phyloP scores from a whole-genome alignment of 2,797 vertebrate genomes.

The Lindbergichthys nudifrons region DNA sequence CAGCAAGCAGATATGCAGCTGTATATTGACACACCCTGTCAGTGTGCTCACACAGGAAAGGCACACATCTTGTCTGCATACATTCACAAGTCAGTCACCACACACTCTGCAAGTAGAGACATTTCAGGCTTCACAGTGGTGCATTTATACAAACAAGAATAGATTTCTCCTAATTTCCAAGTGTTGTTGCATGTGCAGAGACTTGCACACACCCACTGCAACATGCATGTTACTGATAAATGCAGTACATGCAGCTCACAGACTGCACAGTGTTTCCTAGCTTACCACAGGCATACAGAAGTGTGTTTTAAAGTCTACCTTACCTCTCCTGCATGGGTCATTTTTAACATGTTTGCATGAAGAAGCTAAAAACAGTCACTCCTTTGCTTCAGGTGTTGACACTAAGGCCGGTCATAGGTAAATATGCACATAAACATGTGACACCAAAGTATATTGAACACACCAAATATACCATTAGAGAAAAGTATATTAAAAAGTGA shows the following conservation, averaged over 20 bases:
- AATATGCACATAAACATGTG: conserved; percentile 16
- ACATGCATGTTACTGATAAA: conserved; percentile 33
- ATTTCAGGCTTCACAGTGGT: background rate
- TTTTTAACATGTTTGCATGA: background rate
- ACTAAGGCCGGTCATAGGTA: background rate
- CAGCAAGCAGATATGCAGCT: conserved; percentile 13
- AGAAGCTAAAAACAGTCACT: background rate
- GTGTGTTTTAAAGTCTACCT: conserved; percentile 1
- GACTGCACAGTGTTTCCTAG: background rate
- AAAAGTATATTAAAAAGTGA: background rate
- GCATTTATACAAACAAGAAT: background rate
- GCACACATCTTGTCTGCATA: conserved; percentile 1
- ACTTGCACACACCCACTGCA: background rate
- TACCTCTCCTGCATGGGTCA: background rate
- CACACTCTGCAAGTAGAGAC: conserved; percentile 6
- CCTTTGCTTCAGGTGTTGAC: conserved; percentile 33
- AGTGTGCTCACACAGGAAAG: conserved; percentile 18
- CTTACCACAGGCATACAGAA: conserved; percentile 22
- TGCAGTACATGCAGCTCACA: background rate
- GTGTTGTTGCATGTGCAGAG: background rate
- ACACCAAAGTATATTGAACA: conserved; percentile 2
- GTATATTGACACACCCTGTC: background rate
- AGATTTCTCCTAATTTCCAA: background rate
- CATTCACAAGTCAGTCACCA: background rate
- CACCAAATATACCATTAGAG: background rate